phyloP scores from a whole-genome alignment of 2,797 vertebrate genomes.

The Urosaurus nigricauda region DNA sequence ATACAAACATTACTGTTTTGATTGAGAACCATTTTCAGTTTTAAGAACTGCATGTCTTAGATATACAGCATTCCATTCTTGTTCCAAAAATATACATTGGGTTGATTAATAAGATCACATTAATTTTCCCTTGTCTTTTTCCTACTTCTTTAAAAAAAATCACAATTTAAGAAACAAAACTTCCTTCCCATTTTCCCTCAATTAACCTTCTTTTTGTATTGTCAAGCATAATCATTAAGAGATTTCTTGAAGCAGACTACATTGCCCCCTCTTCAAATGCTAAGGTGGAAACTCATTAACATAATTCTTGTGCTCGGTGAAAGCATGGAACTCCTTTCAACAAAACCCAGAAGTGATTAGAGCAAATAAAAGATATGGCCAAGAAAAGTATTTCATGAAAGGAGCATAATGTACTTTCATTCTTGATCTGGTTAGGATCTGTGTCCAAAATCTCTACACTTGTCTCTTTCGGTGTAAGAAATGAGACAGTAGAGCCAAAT shows the following conservation, averaged over 20 bases:
- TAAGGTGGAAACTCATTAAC: neutral
- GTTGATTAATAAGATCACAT: constrained; percentile 23
- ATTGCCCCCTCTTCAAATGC: neutral
- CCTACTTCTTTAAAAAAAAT: constrained; percentile 37
- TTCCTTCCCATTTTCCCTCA: constrained; percentile 33
- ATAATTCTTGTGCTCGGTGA: fast-evolving
- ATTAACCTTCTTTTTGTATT: constrained; percentile 50
- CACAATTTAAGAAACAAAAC: neutral
- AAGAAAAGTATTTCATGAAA: constrained; percentile 13
- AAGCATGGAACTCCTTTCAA: constrained; percentile 5
- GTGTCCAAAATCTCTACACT: neutral
- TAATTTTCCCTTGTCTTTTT: constrained; percentile 32
- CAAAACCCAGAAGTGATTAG: constrained; percentile 4
- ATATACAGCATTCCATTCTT: constrained; percentile 45
- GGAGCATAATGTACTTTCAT: neutral
- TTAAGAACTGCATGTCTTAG: constrained; percentile 38
- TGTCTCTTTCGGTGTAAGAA: neutral
- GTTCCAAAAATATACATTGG: constrained; percentile 28
- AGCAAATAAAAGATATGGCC: neutral
- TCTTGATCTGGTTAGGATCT: neutral
- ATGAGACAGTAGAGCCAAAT: neutral
- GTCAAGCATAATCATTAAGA: constrained; percentile 31
- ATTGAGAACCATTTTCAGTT: constrained; percentile 50
- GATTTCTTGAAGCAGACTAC: constrained; percentile 20
- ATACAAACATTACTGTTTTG: constrained; percentile 53